Evolutionary conservation across 2,797 vertebrate species (phyloP).

Genomic region (Phaenicophaeus curvirostris): DNA sequence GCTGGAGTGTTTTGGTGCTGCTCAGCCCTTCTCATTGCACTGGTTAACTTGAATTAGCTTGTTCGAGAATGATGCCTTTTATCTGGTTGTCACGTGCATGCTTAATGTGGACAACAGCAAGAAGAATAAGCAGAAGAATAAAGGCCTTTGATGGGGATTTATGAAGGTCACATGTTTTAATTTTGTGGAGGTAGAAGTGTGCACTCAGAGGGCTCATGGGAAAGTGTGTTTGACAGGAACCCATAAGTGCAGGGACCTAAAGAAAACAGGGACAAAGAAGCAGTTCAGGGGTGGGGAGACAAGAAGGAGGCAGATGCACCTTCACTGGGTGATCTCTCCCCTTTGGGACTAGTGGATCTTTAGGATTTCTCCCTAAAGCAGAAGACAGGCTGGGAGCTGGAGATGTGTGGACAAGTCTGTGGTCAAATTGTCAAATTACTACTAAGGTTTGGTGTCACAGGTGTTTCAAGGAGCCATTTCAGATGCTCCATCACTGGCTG

Average conservation of each 20-base stretch:
- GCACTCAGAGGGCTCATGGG: background rate
- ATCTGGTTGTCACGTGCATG: conserved; percentile 40
- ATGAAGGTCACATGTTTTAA: conserved; percentile 30
- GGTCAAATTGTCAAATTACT: background rate
- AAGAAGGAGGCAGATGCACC: background rate
- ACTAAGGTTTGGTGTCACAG: background rate
- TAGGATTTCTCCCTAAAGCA: background rate
- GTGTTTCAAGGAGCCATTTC: background rate
- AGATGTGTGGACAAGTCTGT: rapidly evolving
- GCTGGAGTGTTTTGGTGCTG: conserved; percentile 10
- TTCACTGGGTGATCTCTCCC: background rate
- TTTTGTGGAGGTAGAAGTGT: conserved; percentile 18
- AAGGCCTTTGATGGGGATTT: conserved; percentile 56
- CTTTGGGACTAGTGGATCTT: background rate
- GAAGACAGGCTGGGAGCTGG: background rate
- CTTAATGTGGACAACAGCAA: conserved; percentile 26
- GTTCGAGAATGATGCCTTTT: conserved; percentile 45
- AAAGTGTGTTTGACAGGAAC: background rate
- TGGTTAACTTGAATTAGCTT: conserved; percentile 58
- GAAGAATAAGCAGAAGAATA: conserved; percentile 41
- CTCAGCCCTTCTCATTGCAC: conserved; percentile 9
- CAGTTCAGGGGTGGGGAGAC: background rate
- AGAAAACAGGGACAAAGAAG: background rate
- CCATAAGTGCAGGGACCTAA: background rate
- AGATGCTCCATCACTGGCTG: background rate